Evolutionary conservation across 2,888 invertebrate species (phyloP), one percentile per base, ranked within the genome.

Genomic region (Rhogogaster chlorosoma): DNA sequence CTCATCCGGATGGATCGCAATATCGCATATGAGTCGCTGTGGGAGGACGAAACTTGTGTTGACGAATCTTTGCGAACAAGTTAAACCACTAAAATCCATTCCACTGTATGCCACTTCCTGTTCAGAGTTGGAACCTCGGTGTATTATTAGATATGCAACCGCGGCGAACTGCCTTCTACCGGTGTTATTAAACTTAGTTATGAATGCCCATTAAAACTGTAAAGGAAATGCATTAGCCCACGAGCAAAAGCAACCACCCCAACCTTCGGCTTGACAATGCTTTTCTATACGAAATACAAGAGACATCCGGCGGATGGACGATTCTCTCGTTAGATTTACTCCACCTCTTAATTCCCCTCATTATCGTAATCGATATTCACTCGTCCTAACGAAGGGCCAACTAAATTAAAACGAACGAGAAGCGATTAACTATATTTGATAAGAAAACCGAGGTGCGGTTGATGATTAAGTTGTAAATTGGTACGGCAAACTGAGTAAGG

Each of bases 121-220:
- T 86, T 87, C n/a, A 87, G 88, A 88, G 89, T 87, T 89, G 88
- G 88, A 88, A 86, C 86, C 87, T 87, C 88, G 86, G 87, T 87
- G 88, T 91, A 90, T 91, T 91, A 91, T 91, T 91, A 91, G 92
- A 92, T 90, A 90, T 91, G 91, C 92, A 91, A 91, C 92, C 91
- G 85, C 90, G 89, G 89, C 90, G 89, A 53, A 89, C 90, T 90
- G 90, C 91, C 90, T 84, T 18, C 84, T 89, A 88, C 91, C 89
- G 89, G 89, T 89, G 91, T 92, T 93, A 93, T 93, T 92, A 93
- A 93, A 93, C 93, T 93, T 93, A 91, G 92, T 92, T 93, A 93
- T 92, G 93, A 92, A 93, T 92, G 92, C 91, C 93, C 92, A 93
- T 93, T 93, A 93, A 93, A 93, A 92, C 92, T 93, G 92, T 93